Conservation (phyloP, 2,888 invertebrate species). For the Plusia festucae region DNA sequence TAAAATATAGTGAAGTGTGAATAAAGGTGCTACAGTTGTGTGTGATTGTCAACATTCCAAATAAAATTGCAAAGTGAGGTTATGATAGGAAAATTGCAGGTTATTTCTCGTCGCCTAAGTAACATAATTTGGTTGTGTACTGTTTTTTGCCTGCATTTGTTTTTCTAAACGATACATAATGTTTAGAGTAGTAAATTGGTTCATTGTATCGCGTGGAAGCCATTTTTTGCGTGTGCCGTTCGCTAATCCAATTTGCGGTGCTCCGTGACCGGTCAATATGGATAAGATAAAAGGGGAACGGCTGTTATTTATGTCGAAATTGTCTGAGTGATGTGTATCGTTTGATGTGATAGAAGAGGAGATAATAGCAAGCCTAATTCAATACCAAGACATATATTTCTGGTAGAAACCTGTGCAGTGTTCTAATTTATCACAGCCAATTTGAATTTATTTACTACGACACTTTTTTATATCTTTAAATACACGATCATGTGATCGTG, state of each 20-base stretch:
- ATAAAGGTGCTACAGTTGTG: slow-evolving; percentile 51
- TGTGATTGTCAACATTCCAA: slow-evolving; percentile 52
- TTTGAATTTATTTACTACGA: not conserved
- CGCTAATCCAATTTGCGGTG: slow-evolving; percentile 70
- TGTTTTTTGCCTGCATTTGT: slow-evolving; percentile 66
- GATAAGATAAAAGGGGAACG: slow-evolving; percentile 51
- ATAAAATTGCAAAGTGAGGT: slow-evolving; percentile 45
- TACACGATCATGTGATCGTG: no score
- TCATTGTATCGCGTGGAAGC: slow-evolving; percentile 51
- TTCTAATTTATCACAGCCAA: not conserved
- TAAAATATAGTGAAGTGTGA: slow-evolving; percentile 45
- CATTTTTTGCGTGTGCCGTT: slow-evolving; percentile 55
- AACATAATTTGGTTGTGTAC: slow-evolving; percentile 45
- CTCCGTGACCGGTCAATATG: slow-evolving; percentile 63
- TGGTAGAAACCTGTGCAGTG: not conserved
- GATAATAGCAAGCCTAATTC: not conserved
- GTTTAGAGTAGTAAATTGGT: slow-evolving; percentile 43
- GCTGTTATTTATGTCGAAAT: slow-evolving; percentile 39
- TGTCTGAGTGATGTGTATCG: slow-evolving; percentile 8
- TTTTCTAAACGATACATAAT: slow-evolving; percentile 54
- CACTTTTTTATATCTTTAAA: no score
- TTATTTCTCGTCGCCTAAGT: slow-evolving; percentile 41
- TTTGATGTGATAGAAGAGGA: not conserved
- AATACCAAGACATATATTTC: no score
- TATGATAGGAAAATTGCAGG: slow-evolving; percentile 44